Conservation (phyloP, 2,113 vertebrate genomes). For the Corvus cornix region DNA sequence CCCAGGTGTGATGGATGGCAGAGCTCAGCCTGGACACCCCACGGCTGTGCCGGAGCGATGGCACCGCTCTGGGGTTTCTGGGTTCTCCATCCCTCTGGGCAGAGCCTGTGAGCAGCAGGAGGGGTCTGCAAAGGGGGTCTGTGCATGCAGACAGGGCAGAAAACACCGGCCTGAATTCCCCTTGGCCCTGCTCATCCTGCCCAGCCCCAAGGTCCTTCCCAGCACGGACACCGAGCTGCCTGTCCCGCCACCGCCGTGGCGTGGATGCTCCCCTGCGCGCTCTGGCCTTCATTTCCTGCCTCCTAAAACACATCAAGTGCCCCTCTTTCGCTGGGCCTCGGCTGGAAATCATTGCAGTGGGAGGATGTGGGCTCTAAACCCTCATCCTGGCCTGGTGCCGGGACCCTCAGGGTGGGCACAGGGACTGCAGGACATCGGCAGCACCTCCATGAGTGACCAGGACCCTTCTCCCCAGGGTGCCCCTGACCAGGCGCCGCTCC, state of each 20-base stretch:
- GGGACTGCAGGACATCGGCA: fast-evolving
- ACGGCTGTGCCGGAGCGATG: fast-evolving
- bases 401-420: neutral
- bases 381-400: fast-evolving
- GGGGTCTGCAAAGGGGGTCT: neutral
- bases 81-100: neutral
- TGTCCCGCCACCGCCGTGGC: fast-evolving
- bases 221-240: neutral
- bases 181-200: neutral
- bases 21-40: fast-evolving
- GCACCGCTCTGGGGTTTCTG: fast-evolving
- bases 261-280: neutral
- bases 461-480: slow-evolving; percentile 51
- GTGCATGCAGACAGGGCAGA: neutral
- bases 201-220: neutral
- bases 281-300: neutral
- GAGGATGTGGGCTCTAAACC: neutral
- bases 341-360: fast-evolving
- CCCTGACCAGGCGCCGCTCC: slow-evolving; percentile 65
- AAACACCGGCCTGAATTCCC: fast-evolving
- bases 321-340: fast-evolving
- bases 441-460: fast-evolving
- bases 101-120: fast-evolving
- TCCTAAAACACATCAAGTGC: neutral
- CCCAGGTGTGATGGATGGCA: fast-evolving